Conservation (phyloP, 2,113 vertebrate species). For the Macroglossus sobrinus region DNA sequence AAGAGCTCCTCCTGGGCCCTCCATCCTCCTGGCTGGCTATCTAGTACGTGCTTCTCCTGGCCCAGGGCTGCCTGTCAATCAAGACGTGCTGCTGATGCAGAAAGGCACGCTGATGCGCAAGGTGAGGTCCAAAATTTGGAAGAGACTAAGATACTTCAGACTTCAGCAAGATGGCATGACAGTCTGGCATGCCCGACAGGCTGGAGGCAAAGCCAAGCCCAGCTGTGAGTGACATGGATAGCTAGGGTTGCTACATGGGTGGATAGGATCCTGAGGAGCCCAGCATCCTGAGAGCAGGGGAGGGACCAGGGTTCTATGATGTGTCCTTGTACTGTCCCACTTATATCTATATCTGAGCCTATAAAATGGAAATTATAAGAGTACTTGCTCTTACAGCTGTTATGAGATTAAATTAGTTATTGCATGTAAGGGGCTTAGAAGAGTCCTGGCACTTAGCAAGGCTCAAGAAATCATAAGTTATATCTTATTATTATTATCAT, state of each 20-base stretch:
- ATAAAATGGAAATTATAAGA: not conserved
- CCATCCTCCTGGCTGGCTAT: not conserved
- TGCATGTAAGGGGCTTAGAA: not conserved
- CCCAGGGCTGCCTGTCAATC: constrained; percentile 86
- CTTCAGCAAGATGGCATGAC: constrained; percentile 94
- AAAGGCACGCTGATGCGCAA: constrained; percentile 90
- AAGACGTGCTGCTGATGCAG: constrained; percentile 89
- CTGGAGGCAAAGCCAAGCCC: constrained; percentile 86
- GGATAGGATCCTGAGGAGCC: not conserved
- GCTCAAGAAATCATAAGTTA: not conserved
- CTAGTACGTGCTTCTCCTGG: not conserved
- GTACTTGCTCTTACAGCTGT: not conserved
- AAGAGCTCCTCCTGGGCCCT: not conserved
- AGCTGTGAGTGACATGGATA: constrained; percentile 86
- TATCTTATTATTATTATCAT: not conserved
- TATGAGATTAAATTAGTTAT: not conserved
- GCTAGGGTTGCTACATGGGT: not conserved
- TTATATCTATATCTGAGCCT: not conserved
- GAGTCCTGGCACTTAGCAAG: not conserved
- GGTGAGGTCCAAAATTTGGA: constrained; percentile 94
- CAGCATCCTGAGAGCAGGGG: not conserved
- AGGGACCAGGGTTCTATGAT: not conserved
- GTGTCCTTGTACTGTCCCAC: not conserved
- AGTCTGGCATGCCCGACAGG: constrained; percentile 94
- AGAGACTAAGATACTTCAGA: constrained; percentile 92